Base-by-base conservation (phyloP, 2,888 invertebrate species). In the Eretmocerus hayati region DNA sequence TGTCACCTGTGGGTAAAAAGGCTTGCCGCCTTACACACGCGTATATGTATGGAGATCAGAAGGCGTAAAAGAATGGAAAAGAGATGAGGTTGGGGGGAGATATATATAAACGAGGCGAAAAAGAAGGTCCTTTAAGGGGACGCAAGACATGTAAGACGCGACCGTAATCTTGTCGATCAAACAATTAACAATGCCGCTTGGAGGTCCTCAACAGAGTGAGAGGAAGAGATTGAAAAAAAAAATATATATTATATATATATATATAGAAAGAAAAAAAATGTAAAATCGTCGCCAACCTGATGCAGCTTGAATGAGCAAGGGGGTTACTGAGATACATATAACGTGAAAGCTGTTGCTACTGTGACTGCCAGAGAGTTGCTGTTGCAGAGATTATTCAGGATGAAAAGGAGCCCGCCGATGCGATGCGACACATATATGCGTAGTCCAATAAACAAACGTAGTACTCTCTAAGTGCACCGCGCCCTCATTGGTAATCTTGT, bases 161-260 rank as follows among this genome's bases (percentile, higher is more conserved):
- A n/a, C 61, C 62, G 65, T 69, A 67, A 71, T 70, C 70, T 71
- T 70, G 69, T 70, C 66, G 68, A 69, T 70, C 70, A 69, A 69
- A 70, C 69, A 68, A 70, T 71, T 71, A 70, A 69, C 68, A 69
- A 70, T 69, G 64, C 68, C 65, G 55, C 52, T 54, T 21, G 32
- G 41, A 46, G 33, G 41, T 42, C 33, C 30, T 42, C 40, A 40
- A 43, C 16, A 30, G 36, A 20, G 40, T 30, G 49, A 48, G 48
- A 48, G 18, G 39, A 43, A 33, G n/a, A 13, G 33, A 33, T 5
- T 13, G 15, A 33, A 33, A 33, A 8, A 33, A 13, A 33, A n/a
- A n/a, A n/a, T n/a, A n/a, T n/a, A n/a, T n/a, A n/a, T n/a, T n/a
- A n/a, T n/a, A n/a, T n/a, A n/a, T n/a, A n/a, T n/a, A n/a, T n/a